These are phyloP conservation scores for Conopomorpha cramerella DNA, from an alignment of 1,140 invertebrate genomes.

Conservation along the genomic window DNA sequence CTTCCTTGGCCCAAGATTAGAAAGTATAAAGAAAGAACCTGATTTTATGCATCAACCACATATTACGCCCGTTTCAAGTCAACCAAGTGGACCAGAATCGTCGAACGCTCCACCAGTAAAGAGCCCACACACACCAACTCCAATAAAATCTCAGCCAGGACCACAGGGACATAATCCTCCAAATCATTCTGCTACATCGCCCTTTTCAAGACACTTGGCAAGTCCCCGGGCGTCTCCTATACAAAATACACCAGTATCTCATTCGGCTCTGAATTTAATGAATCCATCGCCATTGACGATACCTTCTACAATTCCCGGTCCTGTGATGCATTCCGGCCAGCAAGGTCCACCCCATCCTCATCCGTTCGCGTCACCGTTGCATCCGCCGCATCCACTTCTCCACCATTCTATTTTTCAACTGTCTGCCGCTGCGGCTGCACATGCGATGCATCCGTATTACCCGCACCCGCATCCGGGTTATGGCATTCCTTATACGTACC, in stretches of 20 bases:
- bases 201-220: slow-evolving; percentile 52
- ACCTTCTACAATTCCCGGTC: slow-evolving; percentile 69
- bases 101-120: slow-evolving; percentile 40
- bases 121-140: slow-evolving; percentile 54
- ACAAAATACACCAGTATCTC: slow-evolving; percentile 53
- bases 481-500: slow-evolving; percentile 68
- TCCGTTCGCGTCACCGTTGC: slow-evolving; percentile 61
- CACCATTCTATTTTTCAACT: slow-evolving; percentile 67
- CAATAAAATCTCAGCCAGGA: slow-evolving; percentile 53
- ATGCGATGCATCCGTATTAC: slow-evolving; percentile 70
- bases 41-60: slow-evolving; percentile 58
- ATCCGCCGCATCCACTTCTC: slow-evolving; percentile 68
- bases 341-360: slow-evolving; percentile 66
- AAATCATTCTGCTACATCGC: slow-evolving; percentile 51
- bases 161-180: slow-evolving; percentile 44
- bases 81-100: slow-evolving; percentile 39
- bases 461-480: slow-evolving; percentile 72
- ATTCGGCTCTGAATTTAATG: slow-evolving; percentile 65
- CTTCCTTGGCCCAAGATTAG: slow-evolving; percentile 64
- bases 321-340: slow-evolving; percentile 71
- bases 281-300: slow-evolving; percentile 66
- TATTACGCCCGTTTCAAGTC: slow-evolving; percentile 37
- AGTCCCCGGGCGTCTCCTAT: slow-evolving; percentile 56
- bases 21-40: slow-evolving; percentile 78
- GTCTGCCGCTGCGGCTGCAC: slow-evolving; percentile 60